Evolutionary conservation across 2,113 vertebrate species (phyloP).

Genomic region (Siphamia tubifer): DNA sequence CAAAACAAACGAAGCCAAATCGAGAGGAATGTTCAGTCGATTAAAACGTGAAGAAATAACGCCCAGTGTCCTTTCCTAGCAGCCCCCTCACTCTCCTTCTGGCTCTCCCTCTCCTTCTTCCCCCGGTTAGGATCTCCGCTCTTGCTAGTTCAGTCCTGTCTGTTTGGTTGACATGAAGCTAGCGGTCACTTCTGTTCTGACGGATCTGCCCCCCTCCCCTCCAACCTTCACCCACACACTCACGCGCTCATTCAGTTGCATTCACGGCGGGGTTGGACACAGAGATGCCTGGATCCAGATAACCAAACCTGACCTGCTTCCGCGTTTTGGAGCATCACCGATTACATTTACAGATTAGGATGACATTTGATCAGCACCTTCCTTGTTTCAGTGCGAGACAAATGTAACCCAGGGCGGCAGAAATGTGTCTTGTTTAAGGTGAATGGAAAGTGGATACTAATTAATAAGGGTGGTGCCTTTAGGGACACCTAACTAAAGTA

Average conservation of each 20-base stretch:
- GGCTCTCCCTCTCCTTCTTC: slow-evolving; percentile 21
- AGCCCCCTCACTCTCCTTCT: slow-evolving; percentile 28
- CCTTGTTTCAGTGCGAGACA: neutral
- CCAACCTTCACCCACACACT: neutral
- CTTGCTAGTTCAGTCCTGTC: slow-evolving; percentile 15
- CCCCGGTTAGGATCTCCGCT: slow-evolving; percentile 36
- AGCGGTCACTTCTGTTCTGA: slow-evolving; percentile 66
- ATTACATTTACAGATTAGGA: neutral
- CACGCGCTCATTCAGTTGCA: slow-evolving; percentile 1
- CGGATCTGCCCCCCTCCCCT: slow-evolving; percentile 3
- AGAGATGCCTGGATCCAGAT: slow-evolving; percentile 21
- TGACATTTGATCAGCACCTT: neutral
- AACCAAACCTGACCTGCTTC: slow-evolving; percentile 35
- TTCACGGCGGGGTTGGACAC: slow-evolving; percentile 23
- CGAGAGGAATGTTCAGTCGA: neutral
- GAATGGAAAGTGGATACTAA: no score
- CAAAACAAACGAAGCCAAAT: slow-evolving; percentile 10
- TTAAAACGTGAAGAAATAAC: neutral
- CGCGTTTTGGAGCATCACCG: slow-evolving; percentile 28
- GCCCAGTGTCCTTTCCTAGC: slow-evolving; percentile 25
- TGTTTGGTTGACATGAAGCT: slow-evolving; percentile 66
- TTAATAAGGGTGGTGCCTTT: no score
- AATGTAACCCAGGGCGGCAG: neutral
- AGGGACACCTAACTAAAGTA: no score
- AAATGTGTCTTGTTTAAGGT: no score